Evolutionary conservation across 2,888 invertebrate species (phyloP).

Genomic region (Pyrrhia umbra): DNA sequence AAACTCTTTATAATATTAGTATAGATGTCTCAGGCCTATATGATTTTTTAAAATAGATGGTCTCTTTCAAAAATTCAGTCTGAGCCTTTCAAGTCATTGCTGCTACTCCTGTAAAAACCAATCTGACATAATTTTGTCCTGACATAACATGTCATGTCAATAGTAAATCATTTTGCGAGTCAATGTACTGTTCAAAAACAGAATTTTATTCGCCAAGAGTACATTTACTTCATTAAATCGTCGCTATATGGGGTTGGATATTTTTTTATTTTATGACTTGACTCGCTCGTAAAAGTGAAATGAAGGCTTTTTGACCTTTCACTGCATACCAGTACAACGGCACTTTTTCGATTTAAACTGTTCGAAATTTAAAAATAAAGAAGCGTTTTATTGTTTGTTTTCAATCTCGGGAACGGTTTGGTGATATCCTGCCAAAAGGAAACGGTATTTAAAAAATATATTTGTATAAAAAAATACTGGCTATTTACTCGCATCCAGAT

Average conservation of each 20-base stretch:
- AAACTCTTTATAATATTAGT: too few species aligned
- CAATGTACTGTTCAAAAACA: constrained; percentile 30
- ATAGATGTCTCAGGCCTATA: too few species aligned
- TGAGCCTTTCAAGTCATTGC: too few species aligned
- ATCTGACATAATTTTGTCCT: too few species aligned
- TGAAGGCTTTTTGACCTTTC: constrained; percentile 58
- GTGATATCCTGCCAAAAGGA: neutral
- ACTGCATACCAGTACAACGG: constrained; percentile 49
- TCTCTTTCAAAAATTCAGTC: too few species aligned
- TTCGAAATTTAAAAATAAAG: constrained; percentile 22
- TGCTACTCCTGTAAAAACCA: too few species aligned
- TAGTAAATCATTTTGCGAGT: constrained; percentile 24
- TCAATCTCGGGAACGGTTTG: neutral
- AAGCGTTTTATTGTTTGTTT: constrained; percentile 18
- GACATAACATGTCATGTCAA: too few species aligned
- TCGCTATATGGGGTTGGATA: constrained; percentile 55
- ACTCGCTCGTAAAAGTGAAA: constrained; percentile 62
- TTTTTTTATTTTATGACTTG: constrained; percentile 62
- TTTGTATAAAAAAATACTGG: too few species aligned
- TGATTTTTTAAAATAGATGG: too few species aligned
- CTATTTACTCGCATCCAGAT: too few species aligned
- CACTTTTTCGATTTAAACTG: constrained; percentile 39
- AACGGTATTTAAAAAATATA: too few species aligned
- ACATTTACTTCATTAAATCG: constrained; percentile 67
- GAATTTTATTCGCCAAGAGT: constrained; percentile 61